Evolutionary conservation across 1,140 invertebrate genomes (phyloP).

Genomic region (Dryas iulia): DNA sequence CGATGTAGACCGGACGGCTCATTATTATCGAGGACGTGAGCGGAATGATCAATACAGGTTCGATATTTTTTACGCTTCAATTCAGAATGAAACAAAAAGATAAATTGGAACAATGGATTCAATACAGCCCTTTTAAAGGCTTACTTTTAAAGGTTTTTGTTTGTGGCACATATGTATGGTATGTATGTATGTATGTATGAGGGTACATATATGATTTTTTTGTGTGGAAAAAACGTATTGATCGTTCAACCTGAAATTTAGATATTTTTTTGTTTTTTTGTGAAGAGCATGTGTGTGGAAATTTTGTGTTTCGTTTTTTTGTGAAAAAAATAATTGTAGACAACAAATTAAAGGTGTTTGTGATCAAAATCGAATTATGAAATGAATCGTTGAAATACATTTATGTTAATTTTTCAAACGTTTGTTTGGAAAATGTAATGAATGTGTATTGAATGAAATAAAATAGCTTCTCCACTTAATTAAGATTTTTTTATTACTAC

Average conservation of each 20-base stretch:
- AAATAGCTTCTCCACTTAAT: no score
- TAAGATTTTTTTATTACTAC: no score
- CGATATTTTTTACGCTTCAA: constrained; percentile 11
- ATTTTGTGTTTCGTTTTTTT: no score
- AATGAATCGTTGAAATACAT: no score
- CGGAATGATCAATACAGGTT: constrained; percentile 6
- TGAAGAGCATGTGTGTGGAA: background rate
- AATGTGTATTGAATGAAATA: no score
- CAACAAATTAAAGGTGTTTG: no score
- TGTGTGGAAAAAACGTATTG: background rate
- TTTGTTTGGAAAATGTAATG: no score
- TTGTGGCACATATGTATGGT: background rate
- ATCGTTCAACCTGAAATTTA: background rate
- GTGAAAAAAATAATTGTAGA: no score
- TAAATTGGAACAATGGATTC: constrained; percentile 15
- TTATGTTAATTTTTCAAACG: no score
- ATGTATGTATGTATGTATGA: no score
- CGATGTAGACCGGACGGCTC: constrained; percentile 18
- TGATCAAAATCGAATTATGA: no score
- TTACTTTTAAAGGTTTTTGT: background rate
- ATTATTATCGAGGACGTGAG: constrained; percentile 19
- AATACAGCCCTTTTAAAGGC: background rate
- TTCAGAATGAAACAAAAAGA: constrained; percentile 18
- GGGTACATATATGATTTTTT: no score
- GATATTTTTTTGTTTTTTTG: background rate